Evolutionary conservation across 2,797 vertebrate species (phyloP).

Genomic region (Cyprinella venusta): DNA sequence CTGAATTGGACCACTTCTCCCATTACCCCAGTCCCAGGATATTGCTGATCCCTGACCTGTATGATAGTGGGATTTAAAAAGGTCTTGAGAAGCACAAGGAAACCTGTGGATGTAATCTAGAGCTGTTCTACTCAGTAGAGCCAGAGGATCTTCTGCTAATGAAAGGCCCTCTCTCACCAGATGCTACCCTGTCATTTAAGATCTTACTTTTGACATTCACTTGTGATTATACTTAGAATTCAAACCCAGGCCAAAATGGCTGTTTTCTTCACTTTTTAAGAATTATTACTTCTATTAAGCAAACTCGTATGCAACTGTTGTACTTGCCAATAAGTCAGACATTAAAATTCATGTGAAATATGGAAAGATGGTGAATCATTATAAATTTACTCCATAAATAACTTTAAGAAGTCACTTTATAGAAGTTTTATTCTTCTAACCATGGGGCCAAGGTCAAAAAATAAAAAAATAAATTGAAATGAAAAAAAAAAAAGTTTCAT

Average conservation of each 20-base stretch:
- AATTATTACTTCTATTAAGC: slow-evolving; percentile 4
- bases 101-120: slow-evolving; percentile 51
- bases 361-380: slow-evolving; percentile 13
- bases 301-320: not conserved
- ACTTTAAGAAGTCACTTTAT: not conserved
- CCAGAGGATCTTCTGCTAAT: slow-evolving; percentile 50
- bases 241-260: not conserved
- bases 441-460: not conserved
- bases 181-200: slow-evolving; percentile 40
- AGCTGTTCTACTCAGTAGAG: slow-evolving; percentile 37
- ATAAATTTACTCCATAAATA: not conserved
- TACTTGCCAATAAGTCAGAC: not conserved
- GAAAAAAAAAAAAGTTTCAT: not conserved
- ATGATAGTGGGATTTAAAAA: slow-evolving; percentile 56
- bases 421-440: not conserved
- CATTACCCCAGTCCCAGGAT: slow-evolving; percentile 47
- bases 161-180: slow-evolving; percentile 42
- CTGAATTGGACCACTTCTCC: slow-evolving; percentile 54
- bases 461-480: not conserved
- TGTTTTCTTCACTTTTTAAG: not conserved
- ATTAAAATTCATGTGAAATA: slow-evolving; percentile 4
- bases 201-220: slow-evolving; percentile 6
- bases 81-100: slow-evolving; percentile 46
- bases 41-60: slow-evolving; percentile 60
- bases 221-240: slow-evolving; percentile 23